Evolutionary conservation across 2,113 vertebrate species (phyloP).

Genomic region (Osmerus mordax): DNA sequence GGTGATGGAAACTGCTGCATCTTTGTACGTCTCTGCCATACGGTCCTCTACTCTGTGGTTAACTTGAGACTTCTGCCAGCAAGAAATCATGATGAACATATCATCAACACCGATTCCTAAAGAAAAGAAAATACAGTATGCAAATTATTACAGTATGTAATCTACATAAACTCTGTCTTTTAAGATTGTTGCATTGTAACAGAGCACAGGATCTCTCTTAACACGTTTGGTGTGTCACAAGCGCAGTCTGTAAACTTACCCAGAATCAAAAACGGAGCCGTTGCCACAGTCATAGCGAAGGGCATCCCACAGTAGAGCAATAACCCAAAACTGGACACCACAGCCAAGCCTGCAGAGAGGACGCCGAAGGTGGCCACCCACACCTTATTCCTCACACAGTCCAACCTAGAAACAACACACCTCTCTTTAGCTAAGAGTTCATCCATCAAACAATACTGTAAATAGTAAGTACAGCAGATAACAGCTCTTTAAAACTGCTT

Average conservation of each 20-base stretch:
- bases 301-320: conserved; percentile 68
- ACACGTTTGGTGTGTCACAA: conserved; percentile 39
- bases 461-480: no score
- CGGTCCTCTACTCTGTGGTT: neutral
- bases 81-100: conserved; percentile 12
- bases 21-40: conserved; percentile 1
- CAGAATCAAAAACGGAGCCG: conserved; percentile 74
- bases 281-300: conserved; percentile 67
- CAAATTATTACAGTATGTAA: neutral
- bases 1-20: conserved; percentile 4
- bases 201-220: conserved; percentile 62
- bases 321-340: conserved; percentile 72
- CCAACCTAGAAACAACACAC: conserved; percentile 46
- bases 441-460: neutral
- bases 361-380: conserved; percentile 60
- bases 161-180: neutral
- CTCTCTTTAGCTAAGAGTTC: neutral
- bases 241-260: conserved; percentile 58
- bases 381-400: conserved; percentile 52
- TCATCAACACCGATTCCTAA: conserved; percentile 10
- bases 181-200: conserved; percentile 63
- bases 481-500: no score
- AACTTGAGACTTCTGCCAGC: conserved; percentile 1
- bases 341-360: conserved; percentile 61
- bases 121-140: conserved; percentile 54